Evolutionary conservation across 2,888 invertebrate species (phyloP), one percentile per base, ranked within the genome.

Genomic region (Aspidiotus rigidus): DNA sequence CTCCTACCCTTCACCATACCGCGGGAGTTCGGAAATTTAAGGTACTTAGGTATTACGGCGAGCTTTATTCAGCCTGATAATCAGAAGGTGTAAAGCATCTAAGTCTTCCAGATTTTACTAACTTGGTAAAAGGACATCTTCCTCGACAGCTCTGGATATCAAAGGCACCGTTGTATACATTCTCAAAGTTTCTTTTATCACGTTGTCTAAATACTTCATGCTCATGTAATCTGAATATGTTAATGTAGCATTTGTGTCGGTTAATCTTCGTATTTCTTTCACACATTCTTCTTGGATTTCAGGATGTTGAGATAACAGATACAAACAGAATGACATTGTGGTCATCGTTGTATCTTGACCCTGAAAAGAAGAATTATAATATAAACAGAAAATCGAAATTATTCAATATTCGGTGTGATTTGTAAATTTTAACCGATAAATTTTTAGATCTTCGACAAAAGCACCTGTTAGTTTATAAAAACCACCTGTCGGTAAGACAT

Each of bases 321-420:
- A 71, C n/a, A 74, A 49, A 7, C 73, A 67, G 59, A 72, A 73
- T 8, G 73, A 71, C 7, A 74, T 71, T 3, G 73, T 72, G 9
- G 73, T 71, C 11, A 73, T 73, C 1, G 73, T 73, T 2, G 74
- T 74, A 59, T 74, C 74, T 64, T 74, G 74, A 0, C 71, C 74
- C 72, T 73, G 72, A 54, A 73, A 73, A 64, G 74, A 66, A 28
- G 74, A 74, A 64, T 7, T 2, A 28, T 7, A 28, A 28, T 63
- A 2, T n/a, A 62, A 63, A 16, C 10, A 11, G 1, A 62, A 42
- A 62, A 62, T 62, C n/a, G 49, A 49, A 49, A n/a, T n/a, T 2
- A 28, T 28, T 28, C 5, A 5, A 28, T 28, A 3, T 28, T 28
- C n/a, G n/a, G n/a, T n/a, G 5, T 28, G 28, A 28, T 28, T 28